Base-by-base conservation (phyloP, 1,140 invertebrate species). In the Brevipalpus yothersi region DNA sequence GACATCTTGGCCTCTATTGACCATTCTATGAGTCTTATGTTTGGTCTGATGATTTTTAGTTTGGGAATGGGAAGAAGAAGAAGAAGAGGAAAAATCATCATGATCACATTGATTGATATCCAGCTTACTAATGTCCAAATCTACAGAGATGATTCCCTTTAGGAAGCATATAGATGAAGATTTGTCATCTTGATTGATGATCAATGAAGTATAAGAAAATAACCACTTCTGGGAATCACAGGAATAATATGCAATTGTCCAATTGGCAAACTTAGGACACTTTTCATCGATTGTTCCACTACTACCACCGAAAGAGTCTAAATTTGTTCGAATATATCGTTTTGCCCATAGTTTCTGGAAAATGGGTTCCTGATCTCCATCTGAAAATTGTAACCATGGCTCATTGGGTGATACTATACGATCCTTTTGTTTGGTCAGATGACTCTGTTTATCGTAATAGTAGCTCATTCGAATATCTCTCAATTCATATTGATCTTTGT, bases 101-200 rank as follows among this genome's bases (percentile, higher is more conserved):
- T 45, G n/a, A 17, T 87, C 83, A 69, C 86, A 90, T 67, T 90
- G 86, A 72, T 90, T 87, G 60, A 90, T 79, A 68, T 87, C 82
- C 65, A 89, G 72, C 55, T 77, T 74, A 51, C 82, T 84, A 66
- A 89, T 75, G 70, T 89, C 83, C 64, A 89, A 79, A 70, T 90
- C 85, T 56, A 88, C 75, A 61, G 82, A 85, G 42, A 88, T 74
- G 66, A 86, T 79, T 57, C 84, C 84, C 40, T 62, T 58, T 1
- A 67, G 56, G 9, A 62, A 19, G 23, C 31, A 58, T 23, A 13
- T 12, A 19, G 13, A 42, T 10, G 56, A 7, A 19, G 61, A 10
- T 19, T 51, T 19, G 21, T 10, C n/a, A 19, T n/a, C 10, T 8
- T 51, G n/a, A 13, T 19, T n/a, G 10, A 55, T 75, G 59, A 84